Evolutionary conservation across 2,888 invertebrate genomes (phyloP), one percentile per base, ranked within the genome.

Genomic region (Schizaphis graminum): DNA sequence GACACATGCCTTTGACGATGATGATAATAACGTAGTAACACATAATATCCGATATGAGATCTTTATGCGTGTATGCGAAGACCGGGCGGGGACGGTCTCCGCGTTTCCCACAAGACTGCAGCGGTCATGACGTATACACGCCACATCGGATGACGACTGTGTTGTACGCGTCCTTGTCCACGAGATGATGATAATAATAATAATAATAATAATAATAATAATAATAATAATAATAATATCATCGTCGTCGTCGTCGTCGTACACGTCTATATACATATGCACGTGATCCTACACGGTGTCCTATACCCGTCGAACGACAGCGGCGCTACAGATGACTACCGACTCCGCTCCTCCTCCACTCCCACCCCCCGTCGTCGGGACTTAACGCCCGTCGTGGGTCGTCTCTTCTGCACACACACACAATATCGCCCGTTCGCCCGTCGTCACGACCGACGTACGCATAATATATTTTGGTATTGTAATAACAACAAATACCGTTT

Each of bases 121-220:
- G 21, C 53, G 56, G 21, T 53, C 35, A 77, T 35, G 13, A n/a
- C n/a, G n/a, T n/a, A n/a, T 77, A 77, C 4, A 41, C 21, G 35
- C 77, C 77, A 77, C n/a, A 35, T 21, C 77, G 3, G 41, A 44
- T 35, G 77, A 53, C 35, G 56, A 35, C 56, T 24, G 16, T n/a
- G n/a, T n/a, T n/a, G n/a, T 7, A 16, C 28, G 28, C 41, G 89
- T 88, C 88, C 88, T 88, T 88, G 88, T 88, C 88, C 88, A 26
- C 35, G 53, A 77, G 53, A 77, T 41, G 8, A 77, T 21, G 35
- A 77, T 77, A 77, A 47, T 47, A 47, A 47, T 47, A 11, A 49
- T 49, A 49, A 47, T 47, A 47, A 49, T 41, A 8, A 77, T 21
- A 77, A 77, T 77, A 77, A 47, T 47, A 47, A 47, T 47, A 11